Evolutionary conservation across 1,140 invertebrate species (phyloP).

Genomic region (Cryptotermes secundus): DNA sequence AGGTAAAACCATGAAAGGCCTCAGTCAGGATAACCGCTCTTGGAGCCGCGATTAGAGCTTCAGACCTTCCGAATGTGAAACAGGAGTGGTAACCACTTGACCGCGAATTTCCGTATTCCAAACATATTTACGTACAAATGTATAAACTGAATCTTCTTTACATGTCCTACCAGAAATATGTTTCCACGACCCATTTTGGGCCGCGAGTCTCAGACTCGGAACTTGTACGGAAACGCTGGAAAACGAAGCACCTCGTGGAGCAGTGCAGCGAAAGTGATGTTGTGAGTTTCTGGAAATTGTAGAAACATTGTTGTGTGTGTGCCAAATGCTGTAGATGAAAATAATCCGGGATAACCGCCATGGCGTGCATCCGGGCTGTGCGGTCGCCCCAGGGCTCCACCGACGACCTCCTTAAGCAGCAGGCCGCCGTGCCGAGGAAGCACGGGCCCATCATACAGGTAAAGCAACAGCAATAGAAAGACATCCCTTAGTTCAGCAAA

Average conservation of each 20-base stretch:
- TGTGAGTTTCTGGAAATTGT: neutral
- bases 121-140: too few relatives aligned
- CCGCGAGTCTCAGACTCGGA: neutral
- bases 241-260: neutral
- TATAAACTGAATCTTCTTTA: neutral
- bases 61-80: too few relatives aligned
- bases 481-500: too few relatives aligned
- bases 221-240: neutral
- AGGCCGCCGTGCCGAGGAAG: conserved; percentile 45
- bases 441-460: conserved; percentile 45
- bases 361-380: conserved; percentile 51
- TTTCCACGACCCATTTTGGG: neutral
- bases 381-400: conserved; percentile 48
- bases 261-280: neutral
- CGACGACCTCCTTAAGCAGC: conserved; percentile 44
- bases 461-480: conserved; percentile 27
- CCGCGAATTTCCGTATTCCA: too few relatives aligned
- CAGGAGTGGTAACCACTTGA: too few relatives aligned
- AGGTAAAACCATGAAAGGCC: too few relatives aligned
- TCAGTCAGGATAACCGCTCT: too few relatives aligned
- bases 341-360: conserved; percentile 39
- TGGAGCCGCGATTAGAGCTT: too few relatives aligned
- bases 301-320: neutral
- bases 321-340: conserved; percentile 5
- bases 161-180: neutral